A percentile compares a stretch with the other conserved stretches of the same genome.
phyloP scores from a whole-genome alignment of 2,888 invertebrate genomes.

The Caradrina kadenii region DNA sequence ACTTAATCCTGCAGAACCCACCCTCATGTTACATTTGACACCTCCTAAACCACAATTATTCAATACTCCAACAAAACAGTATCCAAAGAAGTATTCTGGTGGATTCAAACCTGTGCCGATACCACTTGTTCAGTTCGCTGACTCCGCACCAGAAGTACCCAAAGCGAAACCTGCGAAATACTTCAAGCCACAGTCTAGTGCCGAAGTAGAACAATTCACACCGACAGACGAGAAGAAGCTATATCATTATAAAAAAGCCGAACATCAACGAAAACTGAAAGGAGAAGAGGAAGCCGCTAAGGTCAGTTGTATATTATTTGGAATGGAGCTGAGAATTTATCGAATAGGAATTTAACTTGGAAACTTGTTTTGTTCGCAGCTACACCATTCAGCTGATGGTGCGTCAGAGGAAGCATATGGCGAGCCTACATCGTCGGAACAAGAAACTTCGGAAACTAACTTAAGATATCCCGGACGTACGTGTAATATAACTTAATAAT shows the following conservation, averaged over 20 bases:
- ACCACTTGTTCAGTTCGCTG: slow-evolving; percentile 80
- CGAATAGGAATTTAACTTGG: slow-evolving; percentile 49
- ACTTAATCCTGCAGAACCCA: slow-evolving; percentile 76
- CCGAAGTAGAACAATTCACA: slow-evolving; percentile 73
- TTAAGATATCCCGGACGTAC: slow-evolving; percentile 82
- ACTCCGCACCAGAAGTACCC: slow-evolving; percentile 77
- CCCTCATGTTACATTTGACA: slow-evolving; percentile 74
- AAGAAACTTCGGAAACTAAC: slow-evolving; percentile 83
- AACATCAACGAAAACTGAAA: slow-evolving; percentile 87
- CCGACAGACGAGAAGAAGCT: slow-evolving; percentile 80
- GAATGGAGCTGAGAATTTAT: slow-evolving; percentile 44
- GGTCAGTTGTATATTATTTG: slow-evolving; percentile 63
- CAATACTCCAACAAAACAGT: slow-evolving; percentile 88
- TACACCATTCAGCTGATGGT: slow-evolving; percentile 61
- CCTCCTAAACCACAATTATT: slow-evolving; percentile 76
- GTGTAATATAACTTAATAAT: slow-evolving; percentile 69
- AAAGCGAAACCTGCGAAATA: slow-evolving; percentile 84
- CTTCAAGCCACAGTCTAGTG: slow-evolving; percentile 77
- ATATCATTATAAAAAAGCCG: slow-evolving; percentile 86
- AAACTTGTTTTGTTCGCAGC: slow-evolving; percentile 65
- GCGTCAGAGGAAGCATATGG: slow-evolving; percentile 67
- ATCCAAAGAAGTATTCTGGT: slow-evolving; percentile 91
- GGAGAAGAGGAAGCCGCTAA: slow-evolving; percentile 72
- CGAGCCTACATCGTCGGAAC: slow-evolving; percentile 74
- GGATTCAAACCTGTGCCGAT: slow-evolving; percentile 86